Conservation (phyloP, 2,113 vertebrate genomes). For the Cebus imitator region DNA sequence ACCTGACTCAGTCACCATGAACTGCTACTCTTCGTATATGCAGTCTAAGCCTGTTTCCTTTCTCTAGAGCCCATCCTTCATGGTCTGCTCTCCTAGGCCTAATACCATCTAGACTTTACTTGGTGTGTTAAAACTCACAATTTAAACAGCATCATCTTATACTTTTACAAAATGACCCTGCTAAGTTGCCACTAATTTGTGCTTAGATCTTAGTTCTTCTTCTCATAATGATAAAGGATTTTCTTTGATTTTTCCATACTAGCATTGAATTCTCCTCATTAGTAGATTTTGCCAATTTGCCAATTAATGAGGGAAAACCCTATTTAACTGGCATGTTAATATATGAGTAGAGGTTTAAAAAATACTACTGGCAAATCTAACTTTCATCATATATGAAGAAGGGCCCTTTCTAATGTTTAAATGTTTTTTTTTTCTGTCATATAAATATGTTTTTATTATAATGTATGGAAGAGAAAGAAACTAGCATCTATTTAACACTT, state of each 20-base stretch:
- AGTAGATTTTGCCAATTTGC: slow-evolving; percentile 1
- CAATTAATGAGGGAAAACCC: not conserved
- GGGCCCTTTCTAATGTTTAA: not conserved
- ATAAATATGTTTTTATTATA: not conserved
- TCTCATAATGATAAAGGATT: not conserved
- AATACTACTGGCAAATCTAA: not conserved
- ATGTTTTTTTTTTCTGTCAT: not conserved
- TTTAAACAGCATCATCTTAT: not conserved
- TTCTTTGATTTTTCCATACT: slow-evolving; percentile 4
- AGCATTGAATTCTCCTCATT: not conserved
- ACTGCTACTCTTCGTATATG: no score
- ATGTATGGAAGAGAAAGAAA: not conserved
- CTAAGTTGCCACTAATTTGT: not conserved
- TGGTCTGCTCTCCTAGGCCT: no score
- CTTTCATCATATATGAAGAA: not conserved
- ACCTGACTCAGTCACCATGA: not conserved
- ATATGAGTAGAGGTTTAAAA: not conserved
- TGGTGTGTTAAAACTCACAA: not conserved
- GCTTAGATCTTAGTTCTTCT: not conserved
- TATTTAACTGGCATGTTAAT: not conserved
- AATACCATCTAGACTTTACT: not conserved
- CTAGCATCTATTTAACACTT: not conserved
- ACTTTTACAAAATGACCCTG: not conserved
- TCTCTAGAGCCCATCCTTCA: not conserved
- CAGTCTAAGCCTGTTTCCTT: not conserved